phyloP scores from a whole-genome alignment of 2,888 invertebrate species.

The Subacronicta megacephala region DNA sequence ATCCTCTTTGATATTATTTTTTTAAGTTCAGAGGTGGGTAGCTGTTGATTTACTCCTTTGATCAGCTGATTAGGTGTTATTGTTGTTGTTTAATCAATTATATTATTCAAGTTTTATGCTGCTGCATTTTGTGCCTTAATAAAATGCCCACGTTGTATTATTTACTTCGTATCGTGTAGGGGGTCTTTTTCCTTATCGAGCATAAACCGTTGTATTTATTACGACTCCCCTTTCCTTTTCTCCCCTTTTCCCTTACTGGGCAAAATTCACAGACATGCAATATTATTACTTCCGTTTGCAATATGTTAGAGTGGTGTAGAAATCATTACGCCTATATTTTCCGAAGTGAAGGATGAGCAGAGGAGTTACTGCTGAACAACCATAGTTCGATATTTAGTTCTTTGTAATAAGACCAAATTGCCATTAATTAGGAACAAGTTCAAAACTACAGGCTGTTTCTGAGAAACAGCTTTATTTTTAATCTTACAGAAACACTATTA shows the following conservation, averaged over 20 bases:
- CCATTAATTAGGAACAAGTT: no score
- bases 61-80: no score
- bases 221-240: constrained; percentile 14
- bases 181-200: constrained; percentile 31
- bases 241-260: constrained; percentile 7
- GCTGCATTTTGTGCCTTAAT: not conserved
- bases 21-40: no score
- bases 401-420: no score
- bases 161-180: constrained; percentile 23
- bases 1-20: no score
- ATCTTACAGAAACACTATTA: no score
- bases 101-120: not conserved
- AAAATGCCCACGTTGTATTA: constrained; percentile 24
- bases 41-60: no score
- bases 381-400: no score
- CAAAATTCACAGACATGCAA: constrained; percentile 7
- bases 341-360: no score
- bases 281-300: not conserved
- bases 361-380: no score
- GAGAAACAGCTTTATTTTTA: no score
- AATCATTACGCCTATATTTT: not conserved
- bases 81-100: constrained; percentile 1
- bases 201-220: constrained; percentile 30
- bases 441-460: no score
- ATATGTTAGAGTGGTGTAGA: not conserved